phyloP scores from a whole-genome alignment of 2,113 vertebrate genomes.

The Pachypanchax playfairii region DNA sequence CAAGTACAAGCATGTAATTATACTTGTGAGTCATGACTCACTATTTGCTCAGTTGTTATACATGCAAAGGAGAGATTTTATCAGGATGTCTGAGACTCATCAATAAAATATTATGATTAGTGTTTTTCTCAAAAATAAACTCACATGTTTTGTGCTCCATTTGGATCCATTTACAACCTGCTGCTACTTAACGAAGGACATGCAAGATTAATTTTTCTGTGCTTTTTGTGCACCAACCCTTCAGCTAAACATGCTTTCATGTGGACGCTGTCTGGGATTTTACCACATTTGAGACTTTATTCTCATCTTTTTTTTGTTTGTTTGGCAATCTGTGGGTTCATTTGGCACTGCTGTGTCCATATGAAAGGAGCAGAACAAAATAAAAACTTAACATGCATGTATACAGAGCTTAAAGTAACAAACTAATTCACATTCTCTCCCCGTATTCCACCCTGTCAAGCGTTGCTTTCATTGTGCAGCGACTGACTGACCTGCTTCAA shows the following conservation, averaged over 20 bases:
- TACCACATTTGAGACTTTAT: slow-evolving; percentile 38
- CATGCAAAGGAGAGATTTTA: neutral
- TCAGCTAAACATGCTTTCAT: slow-evolving; percentile 33
- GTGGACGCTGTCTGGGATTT: slow-evolving; percentile 25
- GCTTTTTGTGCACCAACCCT: slow-evolving; percentile 21
- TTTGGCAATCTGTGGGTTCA: slow-evolving; percentile 14
- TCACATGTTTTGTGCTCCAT: slow-evolving; percentile 3
- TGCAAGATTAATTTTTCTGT: slow-evolving; percentile 45
- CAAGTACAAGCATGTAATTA: slow-evolving; percentile 1
- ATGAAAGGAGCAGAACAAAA: slow-evolving; percentile 13
- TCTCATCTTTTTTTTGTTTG: neutral
- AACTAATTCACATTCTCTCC: neutral
- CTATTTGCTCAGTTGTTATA: neutral
- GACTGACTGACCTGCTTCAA: slow-evolving; percentile 5
- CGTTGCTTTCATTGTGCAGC: slow-evolving; percentile 6
- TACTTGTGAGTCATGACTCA: neutral
- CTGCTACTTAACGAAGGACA: slow-evolving; percentile 41
- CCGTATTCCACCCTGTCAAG: slow-evolving; percentile 21
- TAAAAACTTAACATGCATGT: slow-evolving; percentile 21
- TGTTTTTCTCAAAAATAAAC: slow-evolving; percentile 9
- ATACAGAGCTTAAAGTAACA: neutral
- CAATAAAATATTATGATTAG: slow-evolving; percentile 4
- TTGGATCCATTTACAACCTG: slow-evolving; percentile 32
- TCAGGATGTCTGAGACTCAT: neutral
- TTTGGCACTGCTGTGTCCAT: slow-evolving; percentile 28